Evolutionary conservation across 2,797 vertebrate species (phyloP).

Genomic region (Anniella stebbinsi): DNA sequence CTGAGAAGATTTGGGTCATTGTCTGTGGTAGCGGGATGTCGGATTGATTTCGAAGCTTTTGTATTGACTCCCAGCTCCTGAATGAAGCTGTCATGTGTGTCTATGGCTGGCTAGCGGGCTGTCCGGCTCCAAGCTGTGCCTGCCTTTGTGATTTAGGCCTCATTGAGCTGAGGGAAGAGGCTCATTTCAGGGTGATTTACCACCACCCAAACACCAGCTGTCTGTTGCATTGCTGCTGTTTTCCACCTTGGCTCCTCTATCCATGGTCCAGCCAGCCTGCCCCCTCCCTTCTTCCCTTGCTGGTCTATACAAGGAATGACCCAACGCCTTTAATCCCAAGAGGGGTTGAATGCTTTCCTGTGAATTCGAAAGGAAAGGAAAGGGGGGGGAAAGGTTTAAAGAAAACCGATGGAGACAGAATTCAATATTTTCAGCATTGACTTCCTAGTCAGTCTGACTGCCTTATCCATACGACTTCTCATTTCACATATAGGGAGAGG

Average conservation of each 20-base stretch:
- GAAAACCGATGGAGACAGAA: neutral
- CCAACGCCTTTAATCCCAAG: neutral
- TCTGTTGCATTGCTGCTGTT: slow-evolving; percentile 80
- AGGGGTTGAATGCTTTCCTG: neutral
- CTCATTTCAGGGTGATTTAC: slow-evolving; percentile 98
- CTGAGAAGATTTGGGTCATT: slow-evolving; percentile 85
- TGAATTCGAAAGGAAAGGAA: neutral
- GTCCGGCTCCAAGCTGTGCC: slow-evolving; percentile 88
- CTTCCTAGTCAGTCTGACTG: no score
- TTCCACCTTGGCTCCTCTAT: slow-evolving; percentile 70
- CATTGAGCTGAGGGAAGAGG: slow-evolving; percentile 88
- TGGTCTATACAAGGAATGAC: neutral
- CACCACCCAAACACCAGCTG: slow-evolving; percentile 99
- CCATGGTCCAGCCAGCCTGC: slow-evolving; percentile 74
- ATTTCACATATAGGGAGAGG: no score
- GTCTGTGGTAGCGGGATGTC: slow-evolving; percentile 83
- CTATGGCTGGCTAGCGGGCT: slow-evolving; percentile 84
- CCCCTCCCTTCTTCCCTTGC: slow-evolving; percentile 65
- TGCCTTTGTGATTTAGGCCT: slow-evolving; percentile 89
- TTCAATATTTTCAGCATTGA: neutral
- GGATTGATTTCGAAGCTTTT: slow-evolving; percentile 87
- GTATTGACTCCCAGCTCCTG: slow-evolving; percentile 81
- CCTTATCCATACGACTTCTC: no score
- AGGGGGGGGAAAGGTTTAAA: neutral
- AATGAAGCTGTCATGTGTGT: slow-evolving; percentile 88